A percentile compares a stretch with the other conserved stretches of the same genome.
Conservation (phyloP, 1,140 invertebrate genomes). For the Polypedilum pembai region DNA sequence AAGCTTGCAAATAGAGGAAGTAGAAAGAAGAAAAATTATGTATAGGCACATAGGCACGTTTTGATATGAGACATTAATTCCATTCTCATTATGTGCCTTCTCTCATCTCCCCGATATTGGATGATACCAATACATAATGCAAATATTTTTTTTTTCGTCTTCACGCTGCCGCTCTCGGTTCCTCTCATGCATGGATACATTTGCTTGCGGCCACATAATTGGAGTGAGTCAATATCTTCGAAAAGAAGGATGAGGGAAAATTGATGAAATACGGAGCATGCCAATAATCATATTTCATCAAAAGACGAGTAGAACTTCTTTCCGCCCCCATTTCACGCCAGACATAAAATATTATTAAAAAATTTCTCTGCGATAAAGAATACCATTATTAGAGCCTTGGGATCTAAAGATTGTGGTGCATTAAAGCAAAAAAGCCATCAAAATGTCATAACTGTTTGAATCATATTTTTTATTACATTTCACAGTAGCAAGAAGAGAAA, state of each 20-base stretch:
- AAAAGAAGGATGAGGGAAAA: neutral
- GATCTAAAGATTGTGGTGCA: neutral
- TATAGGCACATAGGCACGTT: slow-evolving; percentile 8
- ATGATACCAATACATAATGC: neutral
- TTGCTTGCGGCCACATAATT: neutral
- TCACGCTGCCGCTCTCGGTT: neutral
- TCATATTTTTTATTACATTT: too few species aligned
- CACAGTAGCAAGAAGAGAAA: too few species aligned
- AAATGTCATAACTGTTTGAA: neutral
- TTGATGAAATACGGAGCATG: neutral
- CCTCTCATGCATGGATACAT: neutral
- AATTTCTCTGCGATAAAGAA: neutral
- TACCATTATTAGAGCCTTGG: neutral
- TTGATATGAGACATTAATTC: neutral
- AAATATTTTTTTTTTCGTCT: neutral
- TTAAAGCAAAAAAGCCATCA: neutral
- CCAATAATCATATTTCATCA: slow-evolving; percentile 14
- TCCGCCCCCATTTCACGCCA: too few species aligned
- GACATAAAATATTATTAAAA: neutral
- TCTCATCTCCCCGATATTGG: neutral
- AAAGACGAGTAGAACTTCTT: neutral
- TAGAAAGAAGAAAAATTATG: neutral
- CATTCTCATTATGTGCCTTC: neutral
- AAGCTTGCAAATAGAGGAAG: neutral
- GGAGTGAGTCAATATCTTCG: neutral